Base-by-base conservation (phyloP, 2,888 invertebrate genomes). In the Mythimna albipuncta region DNA sequence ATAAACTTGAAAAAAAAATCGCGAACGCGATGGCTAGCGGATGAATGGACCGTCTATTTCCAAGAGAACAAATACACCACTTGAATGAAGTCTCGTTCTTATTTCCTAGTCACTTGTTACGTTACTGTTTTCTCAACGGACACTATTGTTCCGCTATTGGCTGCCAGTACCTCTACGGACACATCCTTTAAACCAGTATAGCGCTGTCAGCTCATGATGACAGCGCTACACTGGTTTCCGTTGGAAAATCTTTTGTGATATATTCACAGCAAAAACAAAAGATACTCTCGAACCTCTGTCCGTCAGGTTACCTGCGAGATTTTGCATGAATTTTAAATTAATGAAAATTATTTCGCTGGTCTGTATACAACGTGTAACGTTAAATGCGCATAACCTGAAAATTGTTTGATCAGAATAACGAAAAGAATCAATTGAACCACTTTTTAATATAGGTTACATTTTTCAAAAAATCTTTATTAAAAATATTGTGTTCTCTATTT, bases 241-340 rank as follows among this genome's bases (percentile, higher is more conserved):
- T 35, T 9, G 10, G 55, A 64, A 6, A 44, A 58, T 44, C 52
- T 54, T 57, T 64, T 3, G 6, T n/a, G 72, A 64, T 72, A 66
- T 71, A 50, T 55, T 41, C 19, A 44, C 26, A 47, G n/a, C 10
- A 55, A 50, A 52, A 55, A 62, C 54, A 68, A 72, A 80, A 7
- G 35, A 70, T 41, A 16, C 35, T 41, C 19, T 50, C 59, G 50
- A 64, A 72, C 44, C 64, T 64, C 50, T 2, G n/a, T 9, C 44
- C n/a, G 21, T 32, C 50, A 58, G 47, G 50, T 54, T 16, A 61
- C 55, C 63, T 21, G 19, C 5, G n/a, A 44, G n/a, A 57, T 32
- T 59, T 71, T 50, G 7, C 16, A 70, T 50, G 38, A 54, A 55
- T 64, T 61, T 75, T 32, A 26, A 26, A 26, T 26, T 26, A 26